phyloP scores from a whole-genome alignment of 2,797 vertebrate genomes.

The Setipinna tenuifilis region DNA sequence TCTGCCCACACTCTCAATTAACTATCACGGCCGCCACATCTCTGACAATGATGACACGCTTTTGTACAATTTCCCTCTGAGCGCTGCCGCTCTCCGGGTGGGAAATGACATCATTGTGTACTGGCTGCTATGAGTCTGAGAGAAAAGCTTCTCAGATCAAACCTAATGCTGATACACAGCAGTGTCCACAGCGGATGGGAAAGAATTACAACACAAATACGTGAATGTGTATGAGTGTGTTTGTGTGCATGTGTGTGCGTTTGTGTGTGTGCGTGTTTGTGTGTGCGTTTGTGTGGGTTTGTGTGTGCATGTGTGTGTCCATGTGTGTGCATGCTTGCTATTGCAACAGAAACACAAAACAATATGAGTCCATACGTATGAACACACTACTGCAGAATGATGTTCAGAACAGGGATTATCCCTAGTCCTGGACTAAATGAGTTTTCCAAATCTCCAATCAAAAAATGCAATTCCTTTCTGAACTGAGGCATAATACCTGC shows the following conservation, averaged over 20 bases:
- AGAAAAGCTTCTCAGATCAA: not conserved
- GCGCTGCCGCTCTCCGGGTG: not conserved
- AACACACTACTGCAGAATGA: not conserved
- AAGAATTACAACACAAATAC: not conserved
- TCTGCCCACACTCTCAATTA: not conserved
- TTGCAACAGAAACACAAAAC: conserved; percentile 2
- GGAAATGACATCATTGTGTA: conserved; percentile 15
- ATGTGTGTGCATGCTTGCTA: not conserved
- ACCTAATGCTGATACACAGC: not conserved
- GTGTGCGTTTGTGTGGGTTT: too few species aligned
- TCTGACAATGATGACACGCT: not conserved
- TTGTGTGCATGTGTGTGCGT: too few species aligned
- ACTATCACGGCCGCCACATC: not conserved
- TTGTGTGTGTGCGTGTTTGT: too few species aligned
- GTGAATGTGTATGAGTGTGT: not conserved
- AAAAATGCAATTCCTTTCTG: conserved; percentile 12
- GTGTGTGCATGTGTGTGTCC: not conserved
- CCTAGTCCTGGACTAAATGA: conserved; percentile 10
- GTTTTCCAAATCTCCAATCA: conserved; percentile 22
- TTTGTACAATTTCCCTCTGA: not conserved
- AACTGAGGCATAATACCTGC: conserved; percentile 11
- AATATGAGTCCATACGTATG: not conserved
- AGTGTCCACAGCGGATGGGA: not conserved
- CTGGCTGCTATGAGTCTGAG: not conserved
- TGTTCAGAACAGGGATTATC: not conserved